A percentile compares a stretch with the other conserved stretches of the same genome.
Conservation (phyloP, 2,797 vertebrate species). For the Lithobates pipiens region DNA sequence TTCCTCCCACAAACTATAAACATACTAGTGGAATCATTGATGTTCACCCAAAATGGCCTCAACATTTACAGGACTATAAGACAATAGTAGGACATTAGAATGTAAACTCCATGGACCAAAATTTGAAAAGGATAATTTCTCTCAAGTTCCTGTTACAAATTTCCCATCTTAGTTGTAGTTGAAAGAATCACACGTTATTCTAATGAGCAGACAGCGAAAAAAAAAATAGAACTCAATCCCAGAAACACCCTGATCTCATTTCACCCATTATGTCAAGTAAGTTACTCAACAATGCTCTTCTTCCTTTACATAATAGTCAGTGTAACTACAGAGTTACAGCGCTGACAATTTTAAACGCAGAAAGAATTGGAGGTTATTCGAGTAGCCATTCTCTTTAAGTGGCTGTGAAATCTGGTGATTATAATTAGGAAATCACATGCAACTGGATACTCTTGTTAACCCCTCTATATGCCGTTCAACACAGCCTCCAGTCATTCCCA, state of each 20-base stretch:
- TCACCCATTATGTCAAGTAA: constrained; percentile 14
- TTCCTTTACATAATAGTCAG: constrained; percentile 4
- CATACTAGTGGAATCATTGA: not conserved
- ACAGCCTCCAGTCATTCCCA: constrained; percentile 39
- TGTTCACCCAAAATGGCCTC: no score
- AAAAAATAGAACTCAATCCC: not conserved
- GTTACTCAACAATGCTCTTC: constrained; percentile 1
- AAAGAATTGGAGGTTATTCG: constrained; percentile 46
- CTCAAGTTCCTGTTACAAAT: not conserved
- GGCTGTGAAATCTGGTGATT: constrained; percentile 60
- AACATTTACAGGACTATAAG: not conserved
- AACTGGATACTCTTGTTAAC: constrained; percentile 59
- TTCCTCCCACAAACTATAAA: not conserved
- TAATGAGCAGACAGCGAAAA: not conserved
- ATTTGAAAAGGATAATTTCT: not conserved
- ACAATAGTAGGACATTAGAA: not conserved
- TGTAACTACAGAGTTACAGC: constrained; percentile 10
- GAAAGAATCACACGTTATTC: not conserved
- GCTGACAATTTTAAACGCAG: constrained; percentile 8
- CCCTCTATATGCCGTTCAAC: constrained; percentile 29
- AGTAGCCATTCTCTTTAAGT: constrained; percentile 49
- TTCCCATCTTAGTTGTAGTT: not conserved
- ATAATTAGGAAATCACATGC: constrained; percentile 57
- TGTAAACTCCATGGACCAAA: not conserved
- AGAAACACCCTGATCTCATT: constrained; percentile 15